Evolutionary conservation across 1,140 invertebrate species (phyloP).

Genomic region (Pseudoatta argentina): DNA sequence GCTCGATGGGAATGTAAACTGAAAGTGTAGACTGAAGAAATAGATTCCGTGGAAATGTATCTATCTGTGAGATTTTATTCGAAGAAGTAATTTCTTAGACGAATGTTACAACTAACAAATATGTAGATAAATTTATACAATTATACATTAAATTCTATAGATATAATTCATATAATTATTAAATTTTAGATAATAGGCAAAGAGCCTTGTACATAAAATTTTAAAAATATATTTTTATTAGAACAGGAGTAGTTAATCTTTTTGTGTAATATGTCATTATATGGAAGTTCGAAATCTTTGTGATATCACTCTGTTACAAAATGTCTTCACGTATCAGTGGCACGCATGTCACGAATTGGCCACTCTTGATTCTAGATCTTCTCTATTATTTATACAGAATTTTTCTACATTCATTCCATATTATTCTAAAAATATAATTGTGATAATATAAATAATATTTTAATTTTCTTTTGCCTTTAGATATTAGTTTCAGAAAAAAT

Average conservation of each 20-base stretch:
- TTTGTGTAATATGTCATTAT: too few species aligned
- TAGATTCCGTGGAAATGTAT: background rate
- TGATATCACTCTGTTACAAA: too few species aligned
- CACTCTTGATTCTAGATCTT: background rate
- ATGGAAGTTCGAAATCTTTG: too few species aligned
- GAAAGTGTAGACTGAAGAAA: background rate
- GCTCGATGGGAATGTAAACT: constrained; percentile 2
- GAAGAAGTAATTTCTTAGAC: background rate
- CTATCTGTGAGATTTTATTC: background rate
- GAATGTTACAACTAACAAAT: background rate
- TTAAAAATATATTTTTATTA: background rate
- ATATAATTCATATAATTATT: constrained; percentile 3
- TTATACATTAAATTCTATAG: background rate
- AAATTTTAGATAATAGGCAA: background rate
- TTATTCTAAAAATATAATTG: background rate
- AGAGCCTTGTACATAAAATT: background rate
- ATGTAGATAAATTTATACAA: background rate
- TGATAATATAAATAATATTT: background rate
- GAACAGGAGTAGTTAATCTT: too few species aligned
- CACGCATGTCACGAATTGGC: too few species aligned
- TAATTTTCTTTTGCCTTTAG: background rate
- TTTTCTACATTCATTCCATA: background rate
- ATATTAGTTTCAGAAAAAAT: background rate
- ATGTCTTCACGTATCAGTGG: too few species aligned
- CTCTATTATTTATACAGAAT: background rate